Evolutionary conservation across 2,888 invertebrate species (phyloP).

Genomic region (Matsumyia berberina): DNA sequence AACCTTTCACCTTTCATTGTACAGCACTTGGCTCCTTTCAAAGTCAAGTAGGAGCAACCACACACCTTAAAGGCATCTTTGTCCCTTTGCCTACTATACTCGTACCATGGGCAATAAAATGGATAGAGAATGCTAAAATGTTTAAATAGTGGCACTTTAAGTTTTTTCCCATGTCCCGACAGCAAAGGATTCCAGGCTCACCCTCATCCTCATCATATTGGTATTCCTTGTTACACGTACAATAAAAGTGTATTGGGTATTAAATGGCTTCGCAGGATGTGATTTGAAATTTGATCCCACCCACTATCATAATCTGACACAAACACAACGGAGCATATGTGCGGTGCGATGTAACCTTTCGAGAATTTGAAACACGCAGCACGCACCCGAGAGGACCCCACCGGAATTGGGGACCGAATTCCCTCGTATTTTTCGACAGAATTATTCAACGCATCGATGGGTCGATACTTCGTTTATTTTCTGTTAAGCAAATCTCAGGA

Average conservation of each 20-base stretch:
- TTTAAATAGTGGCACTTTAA: conserved; percentile 17
- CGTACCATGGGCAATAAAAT: conserved; percentile 1
- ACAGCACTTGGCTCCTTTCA: not conserved
- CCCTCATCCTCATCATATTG: not conserved
- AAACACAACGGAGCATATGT: conserved; percentile 23
- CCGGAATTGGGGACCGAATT: not conserved
- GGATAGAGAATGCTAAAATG: not conserved
- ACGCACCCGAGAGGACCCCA: conserved; percentile 23
- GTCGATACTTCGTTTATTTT: conserved; percentile 27
- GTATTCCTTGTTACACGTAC: conserved; percentile 3
- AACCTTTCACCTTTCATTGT: not conserved
- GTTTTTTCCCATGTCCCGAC: not conserved
- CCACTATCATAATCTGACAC: conserved; percentile 40
- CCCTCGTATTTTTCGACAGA: conserved; percentile 4
- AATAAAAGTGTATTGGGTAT: conserved; percentile 39
- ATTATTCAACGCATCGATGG: conserved; percentile 31
- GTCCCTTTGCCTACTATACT: not conserved
- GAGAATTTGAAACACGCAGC: conserved; percentile 22
- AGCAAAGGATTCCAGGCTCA: not conserved
- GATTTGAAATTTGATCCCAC: conserved; percentile 33
- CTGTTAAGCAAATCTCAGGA: conserved; percentile 37
- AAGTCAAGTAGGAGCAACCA: conserved; percentile 17
- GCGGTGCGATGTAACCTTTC: conserved; percentile 5
- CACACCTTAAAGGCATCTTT: conserved; percentile 3
- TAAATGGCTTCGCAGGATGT: conserved; percentile 38